Base-by-base conservation (phyloP, 2,797 vertebrate species). In the Podarcis lilfordi region DNA sequence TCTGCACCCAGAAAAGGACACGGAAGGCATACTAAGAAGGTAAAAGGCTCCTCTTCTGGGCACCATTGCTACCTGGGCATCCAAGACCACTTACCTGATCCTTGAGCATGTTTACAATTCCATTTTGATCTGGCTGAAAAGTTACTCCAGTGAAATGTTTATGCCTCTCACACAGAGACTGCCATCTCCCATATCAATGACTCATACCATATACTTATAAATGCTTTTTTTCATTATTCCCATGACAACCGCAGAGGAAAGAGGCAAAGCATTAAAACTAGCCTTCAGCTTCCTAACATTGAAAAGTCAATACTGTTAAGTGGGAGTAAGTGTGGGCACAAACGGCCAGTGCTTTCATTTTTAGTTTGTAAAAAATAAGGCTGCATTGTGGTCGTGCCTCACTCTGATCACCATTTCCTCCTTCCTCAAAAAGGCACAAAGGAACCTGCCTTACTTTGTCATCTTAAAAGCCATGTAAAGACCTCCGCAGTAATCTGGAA, bases 361-460 rank as follows among this genome's bases (percentile, higher is more conserved):
- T 79, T 86, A 79, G 64, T 64, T 74, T 72, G 19, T 55, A 91
- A 87, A 37, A 64, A 92, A 64, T 66, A 75, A 91, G 86, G 68
- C 84, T 89, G 77, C 74, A 83, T 29, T 89, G 25, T 81, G 66
- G 23, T 85, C 72, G 32, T 15, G 64, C 11, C 88, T 90, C 80
- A 71, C 80, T 86, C 76, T 91, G 40, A 71, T 76, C 43, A 69
- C 74, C 50, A 89, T 27, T 4, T 90, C 40, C 75, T 78, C 87
- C 45, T 90, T 86, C 77, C 93, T 93, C 78, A 84, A 86, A 86
- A 88, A 91, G 13, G 86, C 77, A 89, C 91, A 83, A 92, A 93
- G 86, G 88, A 79, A 83, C 79, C 10, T 0, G 3, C 37, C 68
- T 35, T 89, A 74, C 15, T 85, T 64, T 29, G 59, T 50, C 9